Conservation (phyloP, 2,113 vertebrate species). For the Myotis yumanensis region DNA sequence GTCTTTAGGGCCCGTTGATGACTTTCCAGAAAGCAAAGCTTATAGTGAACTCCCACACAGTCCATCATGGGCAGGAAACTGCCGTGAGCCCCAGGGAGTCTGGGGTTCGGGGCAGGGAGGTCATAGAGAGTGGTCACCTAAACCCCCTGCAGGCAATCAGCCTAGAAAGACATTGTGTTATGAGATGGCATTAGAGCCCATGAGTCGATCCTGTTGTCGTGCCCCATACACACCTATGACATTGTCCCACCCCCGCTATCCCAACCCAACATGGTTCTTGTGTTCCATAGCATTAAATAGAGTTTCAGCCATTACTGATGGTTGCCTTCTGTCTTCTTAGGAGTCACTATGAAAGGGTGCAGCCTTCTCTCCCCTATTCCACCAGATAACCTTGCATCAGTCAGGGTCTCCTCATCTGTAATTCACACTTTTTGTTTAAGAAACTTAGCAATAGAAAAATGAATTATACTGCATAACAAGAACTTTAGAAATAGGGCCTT, state of each 20-base stretch:
- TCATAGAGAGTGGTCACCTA: neutral
- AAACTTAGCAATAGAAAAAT: neutral
- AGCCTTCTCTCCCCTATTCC: neutral
- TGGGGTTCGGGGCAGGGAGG: neutral
- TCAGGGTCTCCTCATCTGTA: neutral
- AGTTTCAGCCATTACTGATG: neutral
- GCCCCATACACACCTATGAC: neutral
- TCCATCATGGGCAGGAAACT: neutral
- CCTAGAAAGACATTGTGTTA: neutral
- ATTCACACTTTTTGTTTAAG: neutral
- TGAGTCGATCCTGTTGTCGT: neutral
- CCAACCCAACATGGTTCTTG: neutral
- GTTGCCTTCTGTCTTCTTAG: neutral
- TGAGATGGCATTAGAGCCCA: neutral
- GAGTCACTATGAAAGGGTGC: neutral
- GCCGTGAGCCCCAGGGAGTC: neutral
- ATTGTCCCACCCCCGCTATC: neutral
- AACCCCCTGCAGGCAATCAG: neutral
- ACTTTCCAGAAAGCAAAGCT: conserved; percentile 72
- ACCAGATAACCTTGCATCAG: neutral
- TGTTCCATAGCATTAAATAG: conserved; percentile 29
- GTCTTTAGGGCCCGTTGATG: conserved; percentile 72
- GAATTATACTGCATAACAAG: neutral
- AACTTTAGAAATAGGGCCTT: neutral
- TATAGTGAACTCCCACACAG: neutral